Evolutionary conservation across 2,113 vertebrate species (phyloP), one percentile per base, ranked within the genome.

Genomic region (Peucedramus taeniatus): DNA sequence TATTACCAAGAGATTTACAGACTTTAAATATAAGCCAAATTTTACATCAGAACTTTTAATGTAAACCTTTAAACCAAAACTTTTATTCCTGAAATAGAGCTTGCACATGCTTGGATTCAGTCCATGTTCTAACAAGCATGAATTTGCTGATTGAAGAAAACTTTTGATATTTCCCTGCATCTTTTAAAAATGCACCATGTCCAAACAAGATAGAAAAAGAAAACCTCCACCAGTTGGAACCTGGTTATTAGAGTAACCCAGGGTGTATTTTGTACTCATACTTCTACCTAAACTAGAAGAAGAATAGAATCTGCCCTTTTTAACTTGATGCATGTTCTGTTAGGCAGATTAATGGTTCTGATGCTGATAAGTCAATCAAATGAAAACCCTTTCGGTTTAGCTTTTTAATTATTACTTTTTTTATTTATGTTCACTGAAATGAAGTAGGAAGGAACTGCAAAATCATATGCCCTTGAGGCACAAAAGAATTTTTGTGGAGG

Each of bases 151-250:
- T 2, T 54, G 72, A 65, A 72, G 21, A 80, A 69, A 83, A 70
- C 13, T 60, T 83, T 26, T 37, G 10, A 9, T 66, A 81, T 64
- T 90, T 84, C n/a, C 10, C 11, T n/a, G 6, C 2, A 60, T 3
- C 20, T 79, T 93, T 82, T 64, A 18, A 75, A 90, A 82, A 71
- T 21, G 2, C 7, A 56, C 18, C 11, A 13, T 64, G 22, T 79
- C 53, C 8, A 68, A 71, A 87, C 0, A 3, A 87, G 75, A 76
- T 21, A 63, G 20, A 26, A 44, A 45, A 51, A 51, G 35, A 33
- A 30, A 21, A 6, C 0, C 3, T 42, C 9, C 18, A 59, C 7
- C 9, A 82, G 18, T 1, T 78, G 45, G 23, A 23, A 76, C 9
- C 6, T 77, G 10, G 9, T 35, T 79, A 14, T 54, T 72, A 51